These are phyloP conservation scores for Bombyx huttoni DNA, from an alignment of 2,888 invertebrate genomes.

Conservation along the genomic window DNA sequence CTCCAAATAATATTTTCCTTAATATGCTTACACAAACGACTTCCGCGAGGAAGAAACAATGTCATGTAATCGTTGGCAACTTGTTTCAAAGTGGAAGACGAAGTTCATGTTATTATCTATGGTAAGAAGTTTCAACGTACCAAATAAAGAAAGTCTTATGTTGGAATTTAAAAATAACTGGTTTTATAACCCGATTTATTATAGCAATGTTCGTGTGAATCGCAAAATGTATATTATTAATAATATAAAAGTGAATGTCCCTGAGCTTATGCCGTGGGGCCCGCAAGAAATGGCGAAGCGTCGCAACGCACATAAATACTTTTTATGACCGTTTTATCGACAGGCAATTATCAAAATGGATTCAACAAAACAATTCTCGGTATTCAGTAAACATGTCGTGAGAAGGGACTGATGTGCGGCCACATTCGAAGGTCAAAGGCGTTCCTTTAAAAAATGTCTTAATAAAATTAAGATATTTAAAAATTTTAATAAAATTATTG, in stretches of 20 bases:
- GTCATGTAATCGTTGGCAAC: too few species aligned
- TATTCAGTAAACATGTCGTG: constrained; percentile 3
- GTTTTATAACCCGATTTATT: neutral
- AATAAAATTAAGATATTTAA: too few species aligned
- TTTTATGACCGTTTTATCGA: constrained; percentile 24
- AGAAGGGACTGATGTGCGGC: constrained; percentile 2
- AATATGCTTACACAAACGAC: too few species aligned
- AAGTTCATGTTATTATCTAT: neutral
- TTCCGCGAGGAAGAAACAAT: too few species aligned
- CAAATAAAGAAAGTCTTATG: neutral
- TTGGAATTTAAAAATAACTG: neutral
- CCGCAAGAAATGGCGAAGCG: neutral
- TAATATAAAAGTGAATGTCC: neutral
- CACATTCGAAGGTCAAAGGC: neutral
- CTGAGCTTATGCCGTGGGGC: neutral
- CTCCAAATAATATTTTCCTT: too few species aligned
- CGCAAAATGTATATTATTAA: neutral
- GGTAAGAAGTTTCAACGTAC: neutral
- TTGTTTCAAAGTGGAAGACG: too few species aligned
- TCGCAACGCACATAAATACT: constrained; percentile 1
- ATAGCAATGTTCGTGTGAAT: neutral
- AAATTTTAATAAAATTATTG: too few species aligned
- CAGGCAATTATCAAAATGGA: constrained; percentile 31
- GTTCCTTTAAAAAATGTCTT: neutral
- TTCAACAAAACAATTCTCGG: constrained; percentile 15